A percentile compares a stretch with the other conserved stretches of the same genome.
Evolutionary conservation across 2,888 invertebrate species (phyloP).

Genomic region (Rhingia campestris): DNA sequence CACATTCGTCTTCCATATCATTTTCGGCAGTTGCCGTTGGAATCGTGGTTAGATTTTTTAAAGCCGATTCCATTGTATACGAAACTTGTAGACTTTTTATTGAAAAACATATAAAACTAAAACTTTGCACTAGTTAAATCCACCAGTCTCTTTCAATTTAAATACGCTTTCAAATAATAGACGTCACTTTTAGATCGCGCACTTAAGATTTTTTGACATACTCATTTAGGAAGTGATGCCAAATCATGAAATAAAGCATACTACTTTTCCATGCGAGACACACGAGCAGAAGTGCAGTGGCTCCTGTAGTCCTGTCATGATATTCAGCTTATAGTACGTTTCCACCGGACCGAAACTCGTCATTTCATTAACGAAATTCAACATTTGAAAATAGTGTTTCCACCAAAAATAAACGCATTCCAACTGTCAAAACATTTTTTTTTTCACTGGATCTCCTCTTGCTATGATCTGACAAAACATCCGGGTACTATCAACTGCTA

Average conservation of each 20-base stretch:
- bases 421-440: too few species aligned
- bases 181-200: slow-evolving; percentile 46
- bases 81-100: slow-evolving; percentile 9
- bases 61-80: slow-evolving; percentile 67
- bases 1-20: slow-evolving; percentile 85
- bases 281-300: too few species aligned
- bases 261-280: too few species aligned
- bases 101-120: background rate
- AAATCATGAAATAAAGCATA: background rate
- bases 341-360: too few species aligned
- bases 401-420: too few species aligned
- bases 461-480: too few species aligned
- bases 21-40: slow-evolving; percentile 84
- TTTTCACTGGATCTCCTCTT: too few species aligned
- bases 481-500: too few species aligned
- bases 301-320: too few species aligned
- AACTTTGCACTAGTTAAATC: background rate
- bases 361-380: too few species aligned
- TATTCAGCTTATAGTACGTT: too few species aligned
- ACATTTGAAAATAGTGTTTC: too few species aligned
- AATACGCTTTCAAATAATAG: slow-evolving; percentile 43
- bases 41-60: slow-evolving; percentile 79
- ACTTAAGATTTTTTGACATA: slow-evolving; percentile 4
- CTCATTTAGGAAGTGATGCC: slow-evolving; percentile 39
- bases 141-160: slow-evolving; percentile 12